Base-by-base conservation (phyloP, 1,140 invertebrate species). In the Atta texana region DNA sequence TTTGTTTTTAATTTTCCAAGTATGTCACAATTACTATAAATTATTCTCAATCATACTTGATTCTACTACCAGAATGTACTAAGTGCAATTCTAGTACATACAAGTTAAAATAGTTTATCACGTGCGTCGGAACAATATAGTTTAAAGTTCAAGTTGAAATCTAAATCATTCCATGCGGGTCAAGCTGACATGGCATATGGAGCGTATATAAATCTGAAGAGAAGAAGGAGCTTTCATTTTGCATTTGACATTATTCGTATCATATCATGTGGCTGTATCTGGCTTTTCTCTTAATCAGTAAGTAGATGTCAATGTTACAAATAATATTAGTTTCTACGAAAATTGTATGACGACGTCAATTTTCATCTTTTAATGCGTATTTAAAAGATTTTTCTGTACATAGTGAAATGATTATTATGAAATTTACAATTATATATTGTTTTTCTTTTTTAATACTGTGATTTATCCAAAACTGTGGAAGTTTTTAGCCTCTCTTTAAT, bases 101-200 rank as follows among this genome's bases (percentile, higher is more conserved):
- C 66, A 51, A 49, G 39, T 69, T 24, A 69, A 69, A 69, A 24
- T 49, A 69, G 49, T 69, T 69, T 69, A 69, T 49, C 12, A 69
- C 21, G 21, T 69, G 39, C 16, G 21, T 49, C 66, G 21, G 21
- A 69, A 69, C 8, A 34, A 24, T 24, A 49, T 5, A 69, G 39
- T 69, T 69, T 69, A 49, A 49, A 69, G 66, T 24, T 24, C 34
- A 44, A 39, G 21, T 44, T 44, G 34, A 4, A 69, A 69, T 69
- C n/a, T 69, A 69, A 69, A 69, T 69, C 66, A 69, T 4, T 2
- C 24, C 12, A 10, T 10, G 7, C 34, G 10, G 21, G 21, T 69
- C 39, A 49, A 49, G 39, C 39, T 69, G 39, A 69, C 39, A 24
- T 69, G n/a, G 24, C 66, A 69, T 7, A 49, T 14, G 21, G 5